Evolutionary conservation across 2,113 vertebrate species (phyloP), one percentile per base, ranked within the genome.

Genomic region (Charina bottae): DNA sequence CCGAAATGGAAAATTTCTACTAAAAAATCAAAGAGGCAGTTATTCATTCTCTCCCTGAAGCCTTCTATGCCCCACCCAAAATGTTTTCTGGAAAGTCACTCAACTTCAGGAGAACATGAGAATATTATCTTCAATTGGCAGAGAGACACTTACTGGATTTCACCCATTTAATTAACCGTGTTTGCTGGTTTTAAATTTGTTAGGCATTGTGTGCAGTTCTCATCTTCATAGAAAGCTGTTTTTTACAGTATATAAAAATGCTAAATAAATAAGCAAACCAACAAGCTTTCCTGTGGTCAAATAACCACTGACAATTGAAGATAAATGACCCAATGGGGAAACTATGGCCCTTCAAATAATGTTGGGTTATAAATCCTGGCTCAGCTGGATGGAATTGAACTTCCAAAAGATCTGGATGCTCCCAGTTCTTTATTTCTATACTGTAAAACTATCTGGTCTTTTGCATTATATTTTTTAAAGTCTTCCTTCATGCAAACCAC

Each of bases 401-500:
- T 15, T 17, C n/a, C n/a, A 72, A 15, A 72, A 72, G 33, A 37
- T 19, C 2, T 78, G 37, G 33, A 37, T 8, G 15, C 6, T 19
- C 6, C n/a, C 10, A 8, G 8, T 21, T 78, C 7, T 7, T 78
- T 78, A 78, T 78, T 42, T 42, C 33, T 78, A 42, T 42, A 84
- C 83, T 84, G 83, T 49, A 49, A 49, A 84, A 49, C 37, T 49
- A 83, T 84, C 42, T 53, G 46, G 23, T 78, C 42, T 33, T 90
- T n/a, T 90, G 24, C 53, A 56, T 37, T 55, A 37, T 55, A 78
- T 78, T 11, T 24, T 28, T 13, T 55, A 46, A 21, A 37, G 24
- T 84, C 53, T 92, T 89, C 59, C 83, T 64, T 72, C n/a, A 64
- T 87, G 23, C 58, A 68, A 55, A 11, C n/a, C 91, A 37, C 53